Conservation (phyloP, 23 tunicate genomes). For the Diplosoma virens region DNA sequence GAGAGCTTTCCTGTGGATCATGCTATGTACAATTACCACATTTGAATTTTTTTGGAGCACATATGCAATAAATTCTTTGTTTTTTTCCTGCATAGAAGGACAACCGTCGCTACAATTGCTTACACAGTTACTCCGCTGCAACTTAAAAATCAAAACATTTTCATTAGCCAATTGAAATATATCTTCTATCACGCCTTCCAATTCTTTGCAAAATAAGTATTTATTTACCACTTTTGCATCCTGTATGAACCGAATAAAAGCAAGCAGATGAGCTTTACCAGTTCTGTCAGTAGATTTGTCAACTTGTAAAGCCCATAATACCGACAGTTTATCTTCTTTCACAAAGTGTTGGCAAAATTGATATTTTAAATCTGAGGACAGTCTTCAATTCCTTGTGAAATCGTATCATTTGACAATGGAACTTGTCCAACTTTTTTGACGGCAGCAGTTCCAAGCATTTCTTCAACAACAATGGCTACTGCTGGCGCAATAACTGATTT, state of each 20-base stretch:
- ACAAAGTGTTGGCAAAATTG: conserved; percentile 44
- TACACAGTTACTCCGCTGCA: conserved; percentile 34
- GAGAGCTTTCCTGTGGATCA: conserved; percentile 45
- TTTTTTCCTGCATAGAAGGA: conserved; percentile 24
- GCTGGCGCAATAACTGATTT: conserved; percentile 63
- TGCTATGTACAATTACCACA: conserved; percentile 25
- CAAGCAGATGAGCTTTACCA: no score
- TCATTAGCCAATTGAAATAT: conserved; percentile 35
- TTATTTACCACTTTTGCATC: conserved; percentile 27
- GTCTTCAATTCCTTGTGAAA: conserved; percentile 40
- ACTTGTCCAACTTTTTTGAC: conserved; percentile 39
- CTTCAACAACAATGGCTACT: conserved; percentile 49
- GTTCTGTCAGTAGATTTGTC: conserved; percentile 60
- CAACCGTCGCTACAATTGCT: conserved; percentile 44
- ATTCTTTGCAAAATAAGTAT: conserved; percentile 53
- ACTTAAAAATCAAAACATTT: conserved; percentile 22
- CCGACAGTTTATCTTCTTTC: conserved; percentile 16
- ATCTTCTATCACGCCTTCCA: conserved; percentile 35
- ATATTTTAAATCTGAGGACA: conserved; percentile 52
- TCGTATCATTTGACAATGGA: conserved; percentile 37
- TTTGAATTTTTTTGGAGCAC: conserved; percentile 39
- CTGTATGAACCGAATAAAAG: conserved; percentile 50
- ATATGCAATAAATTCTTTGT: conserved; percentile 30
- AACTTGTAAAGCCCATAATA: conserved; percentile 39
- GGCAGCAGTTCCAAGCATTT: conserved; percentile 45